Conservation (phyloP, 2,797 vertebrate species). For the Morelia viridis region DNA sequence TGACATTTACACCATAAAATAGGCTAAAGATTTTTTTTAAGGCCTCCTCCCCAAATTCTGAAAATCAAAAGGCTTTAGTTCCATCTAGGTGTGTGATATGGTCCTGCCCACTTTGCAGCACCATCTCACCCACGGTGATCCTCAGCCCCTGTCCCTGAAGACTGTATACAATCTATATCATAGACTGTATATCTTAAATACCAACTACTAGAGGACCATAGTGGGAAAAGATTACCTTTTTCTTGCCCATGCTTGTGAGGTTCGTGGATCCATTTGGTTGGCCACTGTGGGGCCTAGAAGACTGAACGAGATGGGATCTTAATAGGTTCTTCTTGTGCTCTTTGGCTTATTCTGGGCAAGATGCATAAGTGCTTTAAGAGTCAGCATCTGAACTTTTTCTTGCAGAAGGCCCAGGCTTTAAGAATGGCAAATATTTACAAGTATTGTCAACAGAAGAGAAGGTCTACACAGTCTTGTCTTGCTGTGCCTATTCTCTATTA, state of each 20-base stretch:
- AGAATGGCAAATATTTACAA: constrained; percentile 8
- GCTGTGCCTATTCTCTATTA: background rate
- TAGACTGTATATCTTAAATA: background rate
- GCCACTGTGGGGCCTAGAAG: background rate
- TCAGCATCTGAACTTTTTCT: background rate
- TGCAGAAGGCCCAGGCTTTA: background rate
- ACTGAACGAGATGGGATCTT: background rate
- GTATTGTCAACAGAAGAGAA: background rate
- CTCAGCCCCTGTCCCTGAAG: background rate
- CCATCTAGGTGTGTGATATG: background rate
- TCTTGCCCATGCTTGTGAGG: background rate
- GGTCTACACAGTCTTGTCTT: background rate
- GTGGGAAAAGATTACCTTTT: background rate
- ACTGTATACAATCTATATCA: no score
- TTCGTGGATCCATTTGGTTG: background rate
- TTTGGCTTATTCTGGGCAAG: background rate
- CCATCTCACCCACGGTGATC: background rate
- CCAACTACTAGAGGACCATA: background rate
- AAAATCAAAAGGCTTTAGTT: background rate
- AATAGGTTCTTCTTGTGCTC: background rate
- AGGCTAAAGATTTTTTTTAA: background rate
- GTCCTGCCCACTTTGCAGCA: background rate
- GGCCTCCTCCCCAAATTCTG: background rate
- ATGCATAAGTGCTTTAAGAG: background rate
- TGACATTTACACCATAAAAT: background rate